Base-by-base conservation (phyloP, 2,888 invertebrate genomes). In the Standfussiana lucernea region DNA sequence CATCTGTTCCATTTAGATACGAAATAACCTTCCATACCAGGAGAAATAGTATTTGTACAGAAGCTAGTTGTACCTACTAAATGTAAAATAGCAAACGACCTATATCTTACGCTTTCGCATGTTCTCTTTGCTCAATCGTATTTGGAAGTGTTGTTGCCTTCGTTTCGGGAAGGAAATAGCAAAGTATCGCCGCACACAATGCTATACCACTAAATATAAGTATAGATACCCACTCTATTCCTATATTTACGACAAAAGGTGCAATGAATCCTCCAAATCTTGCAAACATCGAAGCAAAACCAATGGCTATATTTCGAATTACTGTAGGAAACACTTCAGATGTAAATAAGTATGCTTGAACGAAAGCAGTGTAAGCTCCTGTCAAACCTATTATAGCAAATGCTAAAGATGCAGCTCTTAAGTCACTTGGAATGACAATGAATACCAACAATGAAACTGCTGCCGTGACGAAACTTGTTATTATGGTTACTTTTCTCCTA, bases 241-340 rank as follows among this genome's bases (percentile, higher is more conserved):
- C 95, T 77, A 95, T 93, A 82, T 97, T 97, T 0, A 98, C 97
- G 1, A 98, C 97, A 92, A 97, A 98, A 0, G 98, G 98, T 6
- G 98, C 98, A 32, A 97, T 90, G 90, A 98, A 97, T n/a, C 98
- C 97, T 45, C 98, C 98, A 67, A 98, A 89, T 88, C 98, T 96
- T 2, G 97, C 98, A 88, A 97, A 97, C 93, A 97, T 97, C 5
- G 98, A 98, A 77, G 97, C 97, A 56, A 97, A 96, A n/a, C 98
- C 98, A 88, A 98, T 97, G 98, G 83, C 98, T 96, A 8, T 89
- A 98, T 97, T 98, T 81, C 98, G 96, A 8, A 98, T 97, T 6
- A 98, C 97, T 0, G 98, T 98, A 1, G 98, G 98, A 91, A 98
- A 98, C 47, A 98, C 93, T 94, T 98, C 98, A 0, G 98, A 98